These are phyloP conservation scores for Alviniconcha strummeri DNA, from an alignment of 2,888 invertebrate species.

Conservation along the genomic window DNA sequence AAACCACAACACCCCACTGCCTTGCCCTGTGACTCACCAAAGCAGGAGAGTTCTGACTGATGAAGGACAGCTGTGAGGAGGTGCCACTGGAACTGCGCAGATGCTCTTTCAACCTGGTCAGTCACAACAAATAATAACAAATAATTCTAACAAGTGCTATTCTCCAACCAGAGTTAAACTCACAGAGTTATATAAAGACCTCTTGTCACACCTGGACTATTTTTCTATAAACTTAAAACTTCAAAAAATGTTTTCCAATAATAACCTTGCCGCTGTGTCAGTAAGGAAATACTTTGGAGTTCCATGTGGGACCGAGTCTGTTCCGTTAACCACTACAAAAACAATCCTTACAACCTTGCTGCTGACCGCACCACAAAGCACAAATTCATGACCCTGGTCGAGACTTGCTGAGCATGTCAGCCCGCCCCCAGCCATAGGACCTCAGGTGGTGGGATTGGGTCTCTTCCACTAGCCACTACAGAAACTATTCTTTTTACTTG, in stretches of 20 bases:
- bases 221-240: too few relatives aligned
- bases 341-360: not conserved
- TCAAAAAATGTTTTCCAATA: too few relatives aligned
- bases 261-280: too few relatives aligned
- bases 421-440: conserved; percentile 84
- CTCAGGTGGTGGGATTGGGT: conserved; percentile 77
- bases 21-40: conserved; percentile 54
- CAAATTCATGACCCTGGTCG: conserved; percentile 77
- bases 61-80: conserved; percentile 51
- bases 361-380: not conserved
- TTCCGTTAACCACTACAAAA: not conserved
- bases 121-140: not conserved
- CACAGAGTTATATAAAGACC: too few relatives aligned
- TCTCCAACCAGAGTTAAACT: too few relatives aligned
- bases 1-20: too few relatives aligned
- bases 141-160: too few relatives aligned
- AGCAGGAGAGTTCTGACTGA: conserved; percentile 69
- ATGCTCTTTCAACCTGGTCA: conserved; percentile 71
- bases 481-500: not conserved
- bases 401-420: conserved; percentile 84
- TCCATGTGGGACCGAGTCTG: too few relatives aligned
- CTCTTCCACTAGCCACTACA: not conserved
- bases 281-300: too few relatives aligned
- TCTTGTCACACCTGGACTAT: too few relatives aligned
- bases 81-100: conserved; percentile 72